These are phyloP conservation scores for Cerastoderma edule DNA, from an alignment of 2,888 invertebrate genomes.

Conservation along the genomic window DNA sequence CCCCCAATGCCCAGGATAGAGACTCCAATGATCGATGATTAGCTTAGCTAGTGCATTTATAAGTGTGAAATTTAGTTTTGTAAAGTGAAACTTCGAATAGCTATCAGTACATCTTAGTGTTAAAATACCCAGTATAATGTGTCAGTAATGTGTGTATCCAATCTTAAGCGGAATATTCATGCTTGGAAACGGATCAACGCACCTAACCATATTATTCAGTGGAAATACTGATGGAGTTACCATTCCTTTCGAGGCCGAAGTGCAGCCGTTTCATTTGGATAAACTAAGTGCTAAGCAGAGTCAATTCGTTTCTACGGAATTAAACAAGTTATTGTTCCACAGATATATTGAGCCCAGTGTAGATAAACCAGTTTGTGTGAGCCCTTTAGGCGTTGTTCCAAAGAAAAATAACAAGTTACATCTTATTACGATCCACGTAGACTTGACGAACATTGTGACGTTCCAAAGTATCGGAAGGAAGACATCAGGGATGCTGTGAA, in stretches of 20 bases:
- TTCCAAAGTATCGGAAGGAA: constrained; percentile 34
- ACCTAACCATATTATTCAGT: not conserved
- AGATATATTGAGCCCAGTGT: constrained; percentile 31
- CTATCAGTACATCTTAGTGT: too few relatives aligned
- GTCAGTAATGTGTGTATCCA: too few relatives aligned
- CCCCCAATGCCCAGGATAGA: too few relatives aligned
- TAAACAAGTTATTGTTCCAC: constrained; percentile 16
- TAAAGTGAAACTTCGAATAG: too few relatives aligned
- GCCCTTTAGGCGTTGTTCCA: constrained; percentile 30
- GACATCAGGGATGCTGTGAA: constrained; percentile 27
- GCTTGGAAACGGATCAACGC: too few relatives aligned
- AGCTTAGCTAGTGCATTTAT: too few relatives aligned
- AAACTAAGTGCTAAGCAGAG: not conserved
- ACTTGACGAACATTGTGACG: constrained; percentile 13
- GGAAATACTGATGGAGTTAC: constrained; percentile 16
- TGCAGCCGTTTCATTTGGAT: constrained; percentile 5
- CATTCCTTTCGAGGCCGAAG: constrained; percentile 18
- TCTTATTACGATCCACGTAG: constrained; percentile 29
- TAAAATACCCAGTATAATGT: too few relatives aligned
- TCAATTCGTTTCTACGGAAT: constrained; percentile 19
- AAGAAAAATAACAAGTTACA: constrained; percentile 20
- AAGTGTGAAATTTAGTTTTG: too few relatives aligned
- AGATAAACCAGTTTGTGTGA: constrained; percentile 22
- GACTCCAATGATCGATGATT: too few relatives aligned
- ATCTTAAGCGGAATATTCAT: too few relatives aligned